Conservation (phyloP, 2,113 vertebrate genomes). For the Tursiops truncatus region DNA sequence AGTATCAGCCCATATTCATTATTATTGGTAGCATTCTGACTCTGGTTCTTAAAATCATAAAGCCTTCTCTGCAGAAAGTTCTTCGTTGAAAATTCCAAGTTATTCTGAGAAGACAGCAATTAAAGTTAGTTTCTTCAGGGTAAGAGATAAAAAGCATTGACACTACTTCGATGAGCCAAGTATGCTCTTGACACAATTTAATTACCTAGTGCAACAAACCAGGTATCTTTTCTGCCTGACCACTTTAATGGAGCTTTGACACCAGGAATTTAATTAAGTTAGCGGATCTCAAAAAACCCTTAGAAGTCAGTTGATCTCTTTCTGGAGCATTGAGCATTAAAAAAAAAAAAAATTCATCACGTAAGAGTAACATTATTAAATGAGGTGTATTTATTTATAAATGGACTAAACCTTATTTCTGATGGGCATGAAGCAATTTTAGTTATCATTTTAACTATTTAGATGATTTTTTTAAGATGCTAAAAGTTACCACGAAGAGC, state of each 20-base stretch:
- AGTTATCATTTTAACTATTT: conserved; percentile 79
- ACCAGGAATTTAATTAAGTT: conserved; percentile 88
- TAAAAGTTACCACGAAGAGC: conserved; percentile 21
- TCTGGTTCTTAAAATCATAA: background rate
- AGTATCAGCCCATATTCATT: background rate
- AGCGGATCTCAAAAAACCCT: conserved; percentile 71
- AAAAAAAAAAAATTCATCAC: conserved; percentile 68
- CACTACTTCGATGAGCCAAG: background rate
- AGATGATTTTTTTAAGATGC: conserved; percentile 26
- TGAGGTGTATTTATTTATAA: conserved; percentile 86
- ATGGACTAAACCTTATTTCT: conserved; percentile 78
- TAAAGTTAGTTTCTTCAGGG: background rate
- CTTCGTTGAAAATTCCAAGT: background rate
- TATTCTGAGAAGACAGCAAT: background rate
- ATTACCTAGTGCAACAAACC: conserved; percentile 82
- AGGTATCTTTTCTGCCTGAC: conserved; percentile 79
- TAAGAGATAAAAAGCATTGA: background rate
- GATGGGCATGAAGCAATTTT: conserved; percentile 80
- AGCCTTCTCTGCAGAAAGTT: background rate
- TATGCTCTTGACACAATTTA: conserved; percentile 60
- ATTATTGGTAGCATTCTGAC: background rate
- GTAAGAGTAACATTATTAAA: conserved; percentile 86
- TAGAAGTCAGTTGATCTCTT: conserved; percentile 71
- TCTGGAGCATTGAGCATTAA: conserved; percentile 70
- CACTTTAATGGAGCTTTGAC: conserved; percentile 83